Base-by-base conservation (phyloP, 2,797 vertebrate genomes). In the Sebastes minor region DNA sequence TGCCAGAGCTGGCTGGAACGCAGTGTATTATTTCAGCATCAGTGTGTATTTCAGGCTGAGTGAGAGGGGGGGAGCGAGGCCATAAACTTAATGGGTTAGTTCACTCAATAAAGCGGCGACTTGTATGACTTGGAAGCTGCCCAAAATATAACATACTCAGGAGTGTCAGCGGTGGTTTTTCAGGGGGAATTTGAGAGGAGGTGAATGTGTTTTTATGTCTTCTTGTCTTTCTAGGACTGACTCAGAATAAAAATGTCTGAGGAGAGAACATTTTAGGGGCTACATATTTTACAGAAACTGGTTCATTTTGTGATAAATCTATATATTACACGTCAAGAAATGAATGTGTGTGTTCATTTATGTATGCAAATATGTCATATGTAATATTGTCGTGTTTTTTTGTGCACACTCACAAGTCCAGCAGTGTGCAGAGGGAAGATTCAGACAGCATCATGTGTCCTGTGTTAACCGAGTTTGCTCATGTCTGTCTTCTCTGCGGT, bases 21-120 rank as follows among this genome's bases (percentile, higher is more conserved):
- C 69, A 86, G 85, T 83, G 80, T 90, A 89, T 93, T 91, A 93
- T 91, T 92, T 85, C 85, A 91, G 89, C 89, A 90, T 92, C 84
- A 89, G 85, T 89, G 77, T 89, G 78, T 88, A 86, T 94, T 93
- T 93, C 89, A 89, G 88, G 74, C 75, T 46, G 75, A 86, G 82
- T 42, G 68, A 74, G 81, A 63, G 73, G 55, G 76, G 67, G 46
- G 80, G 32, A 53, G 80, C 4, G 62, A 75, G 71, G 81, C 85
- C 86, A 81, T 91, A 93, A 92, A 92, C 88, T 66, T 90, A 91
- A 94, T 91, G 90, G 86, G 71, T 90, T 87, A 72, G 80, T 90
- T 91, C 88, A 86, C 88, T 92, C 92, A 86, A 92, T 94, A 92
- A 91, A 87, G 83, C 28, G n/a, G 73, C 1, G 63, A 88, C 84